Evolutionary conservation across 2,113 vertebrate genomes (phyloP).

Genomic region (Pavo muticus): DNA sequence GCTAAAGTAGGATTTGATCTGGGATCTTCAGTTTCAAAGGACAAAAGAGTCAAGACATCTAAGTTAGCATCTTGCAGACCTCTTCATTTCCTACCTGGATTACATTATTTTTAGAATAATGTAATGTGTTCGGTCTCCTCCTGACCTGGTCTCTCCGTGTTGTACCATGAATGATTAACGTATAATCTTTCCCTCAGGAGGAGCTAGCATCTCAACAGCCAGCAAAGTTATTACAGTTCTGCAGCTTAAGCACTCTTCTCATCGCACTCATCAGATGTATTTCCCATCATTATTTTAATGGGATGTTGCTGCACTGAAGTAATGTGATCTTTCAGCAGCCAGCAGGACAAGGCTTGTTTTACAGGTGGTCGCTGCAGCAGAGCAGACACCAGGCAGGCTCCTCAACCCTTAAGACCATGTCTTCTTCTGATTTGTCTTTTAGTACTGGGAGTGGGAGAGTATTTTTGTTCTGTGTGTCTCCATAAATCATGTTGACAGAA

Average conservation of each 20-base stretch:
- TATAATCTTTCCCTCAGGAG: background rate
- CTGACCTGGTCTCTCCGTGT: slow-evolving; percentile 19
- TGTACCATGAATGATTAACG: slow-evolving; percentile 26
- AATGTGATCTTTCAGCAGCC: background rate
- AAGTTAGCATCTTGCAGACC: slow-evolving; percentile 30
- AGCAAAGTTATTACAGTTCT: background rate
- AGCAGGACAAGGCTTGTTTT: background rate
- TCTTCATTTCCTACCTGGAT: slow-evolving; percentile 45
- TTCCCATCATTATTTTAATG: background rate
- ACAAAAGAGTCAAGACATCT: slow-evolving; percentile 53
- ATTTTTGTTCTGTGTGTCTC: background rate
- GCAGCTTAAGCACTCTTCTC: background rate
- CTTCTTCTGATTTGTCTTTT: background rate
- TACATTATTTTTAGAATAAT: slow-evolving; percentile 71
- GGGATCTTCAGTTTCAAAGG: slow-evolving; percentile 55
- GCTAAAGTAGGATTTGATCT: slow-evolving; percentile 17
- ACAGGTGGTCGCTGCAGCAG: background rate
- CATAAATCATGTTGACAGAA: background rate
- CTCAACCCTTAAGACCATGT: background rate
- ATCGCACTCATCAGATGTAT: background rate
- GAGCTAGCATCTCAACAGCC: background rate
- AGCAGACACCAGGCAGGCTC: background rate
- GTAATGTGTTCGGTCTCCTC: background rate
- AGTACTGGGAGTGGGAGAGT: background rate
- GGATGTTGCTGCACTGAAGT: background rate